These are phyloP conservation scores for Cantharis nigra DNA, from an alignment of 2,888 invertebrate species.

Conservation along the genomic window DNA sequence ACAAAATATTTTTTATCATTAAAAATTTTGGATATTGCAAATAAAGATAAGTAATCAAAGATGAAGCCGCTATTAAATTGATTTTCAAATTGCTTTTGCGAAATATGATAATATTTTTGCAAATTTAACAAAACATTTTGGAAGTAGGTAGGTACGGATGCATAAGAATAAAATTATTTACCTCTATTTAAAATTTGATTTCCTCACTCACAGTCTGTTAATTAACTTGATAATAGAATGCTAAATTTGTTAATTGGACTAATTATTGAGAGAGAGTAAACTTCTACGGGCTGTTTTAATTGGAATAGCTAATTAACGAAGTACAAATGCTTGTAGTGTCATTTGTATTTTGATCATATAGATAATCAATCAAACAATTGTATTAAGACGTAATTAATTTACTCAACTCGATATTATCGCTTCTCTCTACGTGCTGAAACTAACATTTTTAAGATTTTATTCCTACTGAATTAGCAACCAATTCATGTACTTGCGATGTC, in stretches of 20 bases:
- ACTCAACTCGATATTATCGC: background rate
- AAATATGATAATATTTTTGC: background rate
- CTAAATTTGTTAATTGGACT: background rate
- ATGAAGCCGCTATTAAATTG: background rate
- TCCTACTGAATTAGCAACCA: background rate
- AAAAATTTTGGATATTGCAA: background rate
- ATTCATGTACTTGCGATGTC: background rate
- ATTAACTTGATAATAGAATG: background rate
- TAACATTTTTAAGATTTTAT: background rate
- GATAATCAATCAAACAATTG: background rate
- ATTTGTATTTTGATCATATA: background rate
- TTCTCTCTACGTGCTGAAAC: background rate
- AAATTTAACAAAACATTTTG: background rate
- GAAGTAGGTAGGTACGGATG: too few relatives aligned
- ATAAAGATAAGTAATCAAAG: too few relatives aligned
- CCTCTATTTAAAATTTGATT: background rate
- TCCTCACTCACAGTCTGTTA: background rate
- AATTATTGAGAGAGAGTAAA: background rate
- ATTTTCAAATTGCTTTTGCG: background rate
- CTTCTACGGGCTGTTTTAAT: background rate
- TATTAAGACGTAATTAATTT: background rate
- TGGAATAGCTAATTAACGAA: background rate
- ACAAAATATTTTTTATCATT: background rate
- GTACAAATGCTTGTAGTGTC: background rate
- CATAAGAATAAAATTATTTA: background rate